Evolutionary conservation across 1,140 invertebrate genomes (phyloP), one percentile per base, ranked within the genome.

Genomic region (Drosophila ogumai): DNA sequence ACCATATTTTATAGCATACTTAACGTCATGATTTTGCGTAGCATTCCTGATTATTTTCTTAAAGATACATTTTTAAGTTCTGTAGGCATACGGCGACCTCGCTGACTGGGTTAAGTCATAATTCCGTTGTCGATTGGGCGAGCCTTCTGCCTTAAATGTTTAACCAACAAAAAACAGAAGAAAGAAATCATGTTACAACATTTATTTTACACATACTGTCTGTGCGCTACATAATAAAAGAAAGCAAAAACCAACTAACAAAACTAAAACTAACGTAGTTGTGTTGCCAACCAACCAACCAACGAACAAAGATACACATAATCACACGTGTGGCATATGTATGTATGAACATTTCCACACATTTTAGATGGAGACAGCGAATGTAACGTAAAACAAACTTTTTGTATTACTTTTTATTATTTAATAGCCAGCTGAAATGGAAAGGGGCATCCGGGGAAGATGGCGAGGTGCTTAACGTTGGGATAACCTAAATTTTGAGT

Each of bases 401-500:
- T 80, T 61, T 65, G 47, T 78, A 65, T 59, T 75, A 64, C 47
- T 81, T 65, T 64, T 76, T 72, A 72, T 82, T 82, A 82, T 82
- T 69, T 68, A 81, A 74, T 80, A 65, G 64, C 43, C 34, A 56
- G 54, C 43, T 72, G 43, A 31, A 34, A 47, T 71, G 50, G 19
- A 22, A 40, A 56, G 25, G 12, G 34, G 22, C 7, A 22, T 8
- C 44, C 44, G 36, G 22, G 15, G 43, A 17, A 10, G 67, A 32
- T 43, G 43, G 65, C 38, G 28, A 44, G 31, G 80, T 34, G 41
- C 44, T 57, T 54, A 44, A 68, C 28, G 67, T 67, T 69, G 52
- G 61, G 52, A 77, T 82, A 82, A 82, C 80, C 80, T 82, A 82
- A 69, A 82, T 82, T 82, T 75, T 78, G 44, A 57, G 65, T 47